Conservation (phyloP, 2,113 vertebrate genomes). For the Greenwoodochromis staneri region DNA sequence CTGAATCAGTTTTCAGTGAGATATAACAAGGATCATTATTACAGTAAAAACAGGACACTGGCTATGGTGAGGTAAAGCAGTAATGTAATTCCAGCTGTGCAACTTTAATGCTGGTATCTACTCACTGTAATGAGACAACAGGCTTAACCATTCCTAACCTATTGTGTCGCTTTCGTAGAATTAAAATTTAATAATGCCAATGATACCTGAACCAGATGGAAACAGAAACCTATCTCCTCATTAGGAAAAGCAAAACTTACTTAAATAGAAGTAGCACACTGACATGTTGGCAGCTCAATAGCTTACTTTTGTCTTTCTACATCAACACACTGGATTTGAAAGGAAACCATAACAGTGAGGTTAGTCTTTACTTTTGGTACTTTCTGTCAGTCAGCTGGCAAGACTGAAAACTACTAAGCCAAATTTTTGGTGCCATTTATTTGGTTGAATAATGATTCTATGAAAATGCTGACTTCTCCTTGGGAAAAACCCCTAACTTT, state of each 20-base stretch:
- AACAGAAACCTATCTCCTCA: not conserved
- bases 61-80: not conserved
- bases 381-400: not conserved
- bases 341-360: not conserved
- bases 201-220: not conserved
- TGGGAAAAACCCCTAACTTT: not conserved
- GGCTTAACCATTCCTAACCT: not conserved
- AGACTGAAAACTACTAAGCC: not conserved
- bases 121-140: conserved; percentile 15
- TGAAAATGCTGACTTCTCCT: not conserved
- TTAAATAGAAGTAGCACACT: not conserved
- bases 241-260: not conserved
- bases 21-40: not conserved
- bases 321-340: not conserved
- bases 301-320: not conserved
- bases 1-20: not conserved
- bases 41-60: not conserved
- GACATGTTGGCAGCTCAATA: not conserved
- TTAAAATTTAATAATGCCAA: conserved; percentile 29
- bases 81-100: not conserved
- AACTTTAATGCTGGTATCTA: not conserved
- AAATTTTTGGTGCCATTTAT: not conserved
- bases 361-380: not conserved
- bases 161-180: not conserved
- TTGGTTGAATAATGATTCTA: not conserved